Evolutionary conservation across 37 sponge, comb jelly and placozoan species (phyloP), one percentile per base, ranked within the genome.

Genomic region (Amphimedon queenslandica): DNA sequence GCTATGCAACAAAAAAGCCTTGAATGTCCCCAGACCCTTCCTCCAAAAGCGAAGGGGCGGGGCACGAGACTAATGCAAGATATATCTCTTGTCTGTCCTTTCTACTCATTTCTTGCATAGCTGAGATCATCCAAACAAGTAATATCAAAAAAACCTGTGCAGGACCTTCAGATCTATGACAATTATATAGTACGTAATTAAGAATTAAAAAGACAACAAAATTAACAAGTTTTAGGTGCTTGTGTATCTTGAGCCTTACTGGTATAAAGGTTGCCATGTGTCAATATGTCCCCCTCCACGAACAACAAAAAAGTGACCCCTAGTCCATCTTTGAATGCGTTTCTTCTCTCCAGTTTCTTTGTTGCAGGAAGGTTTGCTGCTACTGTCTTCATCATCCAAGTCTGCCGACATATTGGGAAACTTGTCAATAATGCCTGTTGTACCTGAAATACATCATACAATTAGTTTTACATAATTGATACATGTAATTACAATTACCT

Each of bases 241-340:
- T n/a, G n/a, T n/a, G n/a, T n/a, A 73, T n/a, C n/a, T n/a, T n/a
- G n/a, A n/a, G n/a, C n/a, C 73, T 56, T 30, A 72, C 73, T 72
- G 57, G 57, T 72, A 72, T 25, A 72, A 24, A 8, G 73, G 73
- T 30, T 72, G 73, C 73, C 73, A 72, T 11, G 58, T 28, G 5
- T 72, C 73, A n/a, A 70, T 70, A 33, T 70, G 71, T 25, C 71
- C 71, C 25, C 73, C 58, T 40, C 73, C 73, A 72, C 73, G 73
- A 55, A 72, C 73, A 55, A 72, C 35, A 29, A 72, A 72, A 27
- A 72, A 40, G 16, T 72, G 73, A 23, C 73, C 73, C 4, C 73
- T 24, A 16, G 58, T 72, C 73, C 73, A 72, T 28, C 51, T 47
- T 36, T 72, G 73, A 23, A 72, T 1, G 16, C 2, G 18, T 30